Evolutionary conservation across 2,888 invertebrate genomes (phyloP).

Genomic region (Apomyelois bistriatella): DNA sequence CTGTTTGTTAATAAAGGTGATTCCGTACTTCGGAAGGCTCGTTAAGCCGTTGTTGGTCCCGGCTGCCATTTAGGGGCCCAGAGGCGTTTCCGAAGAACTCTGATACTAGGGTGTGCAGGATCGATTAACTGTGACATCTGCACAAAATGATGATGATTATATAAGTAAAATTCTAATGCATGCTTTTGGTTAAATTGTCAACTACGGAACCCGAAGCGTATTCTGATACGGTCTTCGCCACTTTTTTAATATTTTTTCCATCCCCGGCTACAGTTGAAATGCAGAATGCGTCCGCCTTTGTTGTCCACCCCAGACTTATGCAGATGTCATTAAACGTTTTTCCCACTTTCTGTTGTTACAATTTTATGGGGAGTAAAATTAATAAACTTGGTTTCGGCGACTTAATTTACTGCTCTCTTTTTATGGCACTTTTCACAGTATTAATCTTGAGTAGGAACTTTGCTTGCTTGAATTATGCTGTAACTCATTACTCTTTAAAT

Average conservation of each 20-base stretch:
- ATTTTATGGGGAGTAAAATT: conserved; percentile 18
- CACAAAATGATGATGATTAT: too few species aligned
- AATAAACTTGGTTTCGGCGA: conserved; percentile 21
- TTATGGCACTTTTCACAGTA: background rate
- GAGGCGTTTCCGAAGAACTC: too few species aligned
- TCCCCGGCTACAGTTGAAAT: conserved; percentile 46
- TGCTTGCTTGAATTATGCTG: background rate
- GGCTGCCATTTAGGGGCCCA: too few species aligned
- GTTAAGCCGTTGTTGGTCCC: too few species aligned
- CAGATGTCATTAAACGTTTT: conserved; percentile 43
- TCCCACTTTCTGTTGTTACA: conserved; percentile 19
- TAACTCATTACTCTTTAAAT: background rate
- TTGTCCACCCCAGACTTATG: conserved; percentile 44
- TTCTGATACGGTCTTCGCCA: background rate
- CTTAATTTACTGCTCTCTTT: conserved; percentile 13
- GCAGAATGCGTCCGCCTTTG: conserved; percentile 57
- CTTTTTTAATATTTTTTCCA: conserved; percentile 32
- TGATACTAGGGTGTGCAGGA: too few species aligned
- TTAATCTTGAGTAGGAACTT: background rate
- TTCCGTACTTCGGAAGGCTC: too few species aligned
- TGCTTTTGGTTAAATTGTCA: too few species aligned
- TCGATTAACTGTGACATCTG: too few species aligned
- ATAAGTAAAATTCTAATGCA: too few species aligned
- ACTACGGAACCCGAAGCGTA: background rate
- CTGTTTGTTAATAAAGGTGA: too few species aligned